Evolutionary conservation across 2,113 vertebrate species (phyloP).

Genomic region (Ellobius talpinus): DNA sequence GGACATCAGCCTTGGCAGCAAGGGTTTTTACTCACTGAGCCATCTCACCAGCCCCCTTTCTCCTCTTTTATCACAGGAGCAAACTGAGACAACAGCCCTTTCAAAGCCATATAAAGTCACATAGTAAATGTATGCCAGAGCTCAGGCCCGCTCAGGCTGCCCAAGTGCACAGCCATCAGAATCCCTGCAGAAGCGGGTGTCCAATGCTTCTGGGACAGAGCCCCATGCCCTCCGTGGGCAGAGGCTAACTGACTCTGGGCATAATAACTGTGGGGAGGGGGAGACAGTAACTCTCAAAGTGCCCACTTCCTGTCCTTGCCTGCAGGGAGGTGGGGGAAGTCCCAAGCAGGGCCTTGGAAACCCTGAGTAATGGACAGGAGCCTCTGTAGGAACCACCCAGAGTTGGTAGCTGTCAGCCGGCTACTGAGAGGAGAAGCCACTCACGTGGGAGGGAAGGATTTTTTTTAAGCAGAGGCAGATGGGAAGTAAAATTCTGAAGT

Average conservation of each 20-base stretch:
- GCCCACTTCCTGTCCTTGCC: constrained; percentile 55
- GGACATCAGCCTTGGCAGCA: too few species aligned
- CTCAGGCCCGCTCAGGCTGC: not conserved
- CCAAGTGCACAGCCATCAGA: not conserved
- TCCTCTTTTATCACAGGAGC: not conserved
- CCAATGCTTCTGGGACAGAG: not conserved
- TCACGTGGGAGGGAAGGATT: constrained; percentile 14
- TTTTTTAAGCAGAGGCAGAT: constrained; percentile 50
- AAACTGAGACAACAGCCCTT: constrained; percentile 13
- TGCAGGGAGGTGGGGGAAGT: not conserved
- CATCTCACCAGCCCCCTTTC: not conserved
- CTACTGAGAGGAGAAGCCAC: not conserved
- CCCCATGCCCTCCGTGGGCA: not conserved
- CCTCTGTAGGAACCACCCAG: constrained; percentile 60
- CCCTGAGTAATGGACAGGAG: constrained; percentile 65
- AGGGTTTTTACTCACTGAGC: not conserved
- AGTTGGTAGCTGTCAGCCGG: not conserved
- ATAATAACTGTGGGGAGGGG: not conserved
- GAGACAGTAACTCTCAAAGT: not conserved
- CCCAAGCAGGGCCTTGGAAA: constrained; percentile 63
- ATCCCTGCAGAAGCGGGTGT: not conserved
- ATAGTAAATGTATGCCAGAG: not conserved
- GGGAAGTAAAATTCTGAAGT: constrained; percentile 39
- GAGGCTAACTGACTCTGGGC: not conserved
- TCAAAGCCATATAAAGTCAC: constrained; percentile 3